Percentiles rank a stretch among this genome's conserved stretches.
These are phyloP conservation scores for Maniola jurtina DNA, from an alignment of 1,140 invertebrate species.

Conservation along the genomic window DNA sequence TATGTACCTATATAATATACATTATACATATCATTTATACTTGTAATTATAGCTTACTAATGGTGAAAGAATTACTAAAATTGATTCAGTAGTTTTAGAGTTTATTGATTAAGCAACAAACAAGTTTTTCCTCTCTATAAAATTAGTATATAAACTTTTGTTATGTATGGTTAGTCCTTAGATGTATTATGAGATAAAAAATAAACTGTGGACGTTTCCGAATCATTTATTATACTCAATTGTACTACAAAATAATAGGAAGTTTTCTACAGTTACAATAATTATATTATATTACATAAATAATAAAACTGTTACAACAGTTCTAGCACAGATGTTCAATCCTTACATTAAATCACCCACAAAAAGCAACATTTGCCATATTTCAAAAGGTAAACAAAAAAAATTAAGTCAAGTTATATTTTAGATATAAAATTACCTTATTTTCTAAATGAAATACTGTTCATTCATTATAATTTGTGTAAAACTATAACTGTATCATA, in stretches of 20 bases:
- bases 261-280: slow-evolving; percentile 74
- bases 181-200: background rate
- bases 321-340: slow-evolving; percentile 52
- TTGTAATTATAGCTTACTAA: no score
- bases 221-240: slow-evolving; percentile 75
- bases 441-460: slow-evolving; percentile 71
- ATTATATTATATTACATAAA: slow-evolving; percentile 63
- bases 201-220: slow-evolving; percentile 51
- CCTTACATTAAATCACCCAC: slow-evolving; percentile 42
- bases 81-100: no score
- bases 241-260: slow-evolving; percentile 79
- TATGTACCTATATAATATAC: no score
- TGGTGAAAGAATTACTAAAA: no score
- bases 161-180: no score
- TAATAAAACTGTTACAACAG: slow-evolving; percentile 70
- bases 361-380: slow-evolving; percentile 16
- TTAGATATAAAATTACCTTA: slow-evolving; percentile 54
- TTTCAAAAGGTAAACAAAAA: slow-evolving; percentile 35
- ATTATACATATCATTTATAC: no score
- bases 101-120: no score
- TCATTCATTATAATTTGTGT: slow-evolving; percentile 65
- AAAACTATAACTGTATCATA: slow-evolving; percentile 57
- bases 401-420: slow-evolving; percentile 28
- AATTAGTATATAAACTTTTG: no score
- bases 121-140: no score